These are phyloP conservation scores for Yponomeuta plumbellus DNA, from an alignment of 2,888 invertebrate species.

Conservation along the genomic window DNA sequence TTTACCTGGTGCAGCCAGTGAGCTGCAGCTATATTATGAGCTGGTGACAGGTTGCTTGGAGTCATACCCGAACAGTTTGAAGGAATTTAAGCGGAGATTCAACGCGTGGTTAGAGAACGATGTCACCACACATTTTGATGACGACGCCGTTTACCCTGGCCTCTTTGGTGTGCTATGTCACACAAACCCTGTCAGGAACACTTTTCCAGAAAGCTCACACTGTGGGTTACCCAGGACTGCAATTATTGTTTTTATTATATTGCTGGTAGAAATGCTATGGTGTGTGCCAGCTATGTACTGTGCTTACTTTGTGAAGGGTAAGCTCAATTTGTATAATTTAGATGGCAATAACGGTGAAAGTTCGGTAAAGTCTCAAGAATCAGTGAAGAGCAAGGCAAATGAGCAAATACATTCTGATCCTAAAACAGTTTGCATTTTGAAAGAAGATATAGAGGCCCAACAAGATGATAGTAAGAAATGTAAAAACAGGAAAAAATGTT, in stretches of 20 bases:
- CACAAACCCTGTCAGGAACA: slow-evolving; percentile 28
- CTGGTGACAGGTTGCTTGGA: slow-evolving; percentile 69
- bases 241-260: slow-evolving; percentile 39
- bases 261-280: slow-evolving; percentile 54
- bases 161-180: slow-evolving; percentile 66
- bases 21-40: slow-evolving; percentile 76
- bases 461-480: too few relatives aligned
- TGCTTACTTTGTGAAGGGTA: not conserved
- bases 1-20: slow-evolving; percentile 41
- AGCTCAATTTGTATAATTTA: not conserved
- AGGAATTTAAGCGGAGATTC: slow-evolving; percentile 69
- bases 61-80: slow-evolving; percentile 42
- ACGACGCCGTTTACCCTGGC: slow-evolving; percentile 78
- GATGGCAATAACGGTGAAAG: not conserved
- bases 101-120: slow-evolving; percentile 72
- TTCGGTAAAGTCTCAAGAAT: too few relatives aligned
- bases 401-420: too few relatives aligned
- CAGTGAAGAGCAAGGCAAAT: too few relatives aligned
- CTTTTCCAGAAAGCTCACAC: not conserved
- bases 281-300: slow-evolving; percentile 40
- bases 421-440: too few relatives aligned
- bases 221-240: slow-evolving; percentile 19
- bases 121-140: slow-evolving; percentile 72
- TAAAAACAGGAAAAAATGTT: too few relatives aligned
- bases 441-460: too few relatives aligned